phyloP scores from a whole-genome alignment of 2,113 vertebrate species.

The human (Homo sapiens) region DNA sequence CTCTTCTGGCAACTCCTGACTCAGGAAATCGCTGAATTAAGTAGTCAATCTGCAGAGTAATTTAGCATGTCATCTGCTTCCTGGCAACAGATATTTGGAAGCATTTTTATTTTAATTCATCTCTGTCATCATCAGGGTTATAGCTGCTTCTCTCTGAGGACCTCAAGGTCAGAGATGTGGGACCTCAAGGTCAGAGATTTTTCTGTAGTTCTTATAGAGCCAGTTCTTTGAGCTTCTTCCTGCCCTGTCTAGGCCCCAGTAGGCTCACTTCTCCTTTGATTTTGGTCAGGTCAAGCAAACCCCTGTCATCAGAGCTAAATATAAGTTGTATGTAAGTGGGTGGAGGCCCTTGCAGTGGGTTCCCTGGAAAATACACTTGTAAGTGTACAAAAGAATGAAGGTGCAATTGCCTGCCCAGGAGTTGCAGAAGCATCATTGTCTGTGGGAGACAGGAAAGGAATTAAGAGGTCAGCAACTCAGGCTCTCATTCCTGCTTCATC shows the following conservation, averaged over 20 bases:
- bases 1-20: conserved; percentile 82
- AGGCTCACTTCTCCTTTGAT: conserved; percentile 70
- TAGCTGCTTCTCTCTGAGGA: conserved; percentile 75
- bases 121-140: conserved; percentile 79
- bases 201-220: conserved; percentile 70
- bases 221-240: conserved; percentile 74
- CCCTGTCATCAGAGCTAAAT: conserved; percentile 60
- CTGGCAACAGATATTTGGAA: conserved; percentile 87
- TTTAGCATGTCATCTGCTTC: conserved; percentile 90
- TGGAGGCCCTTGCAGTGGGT: background rate
- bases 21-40: conserved; percentile 88
- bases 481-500: background rate
- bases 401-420: rapidly evolving
- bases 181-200: conserved; percentile 80
- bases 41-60: conserved; percentile 86
- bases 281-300: conserved; percentile 62
- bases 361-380: conserved; percentile 18
- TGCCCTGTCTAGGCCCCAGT: conserved; percentile 47
- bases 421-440: background rate
- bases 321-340: conserved; percentile 56
- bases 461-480: background rate
- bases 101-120: conserved; percentile 81
- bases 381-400: background rate
- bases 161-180: conserved; percentile 80
- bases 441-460: background rate